These are phyloP conservation scores for Oreochromis grahami DNA, from an alignment of 2,797 vertebrate species.

Conservation along the genomic window DNA sequence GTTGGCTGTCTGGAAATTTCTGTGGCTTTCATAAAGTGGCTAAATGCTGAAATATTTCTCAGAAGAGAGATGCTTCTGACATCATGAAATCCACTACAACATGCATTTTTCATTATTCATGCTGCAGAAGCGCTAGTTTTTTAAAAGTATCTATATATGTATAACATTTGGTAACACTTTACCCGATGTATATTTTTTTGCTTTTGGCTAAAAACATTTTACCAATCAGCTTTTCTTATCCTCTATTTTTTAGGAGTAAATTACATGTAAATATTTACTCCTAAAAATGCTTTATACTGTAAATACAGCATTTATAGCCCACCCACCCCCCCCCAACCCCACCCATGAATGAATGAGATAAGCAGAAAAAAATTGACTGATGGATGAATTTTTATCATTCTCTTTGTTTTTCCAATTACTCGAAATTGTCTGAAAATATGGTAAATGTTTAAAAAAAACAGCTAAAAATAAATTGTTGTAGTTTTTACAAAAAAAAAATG, in stretches of 20 bases:
- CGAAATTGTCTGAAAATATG: not conserved
- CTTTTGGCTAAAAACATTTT: not conserved
- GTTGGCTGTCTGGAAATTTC: constrained; percentile 20
- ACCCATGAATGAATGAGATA: not conserved
- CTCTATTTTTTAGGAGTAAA: no score
- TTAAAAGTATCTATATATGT: not conserved
- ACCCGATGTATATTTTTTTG: not conserved
- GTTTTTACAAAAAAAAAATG: not conserved
- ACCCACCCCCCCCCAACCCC: accelerated
- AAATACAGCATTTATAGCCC: not conserved
- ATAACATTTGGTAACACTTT: not conserved
- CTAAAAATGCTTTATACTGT: accelerated
- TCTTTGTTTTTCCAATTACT: not conserved
- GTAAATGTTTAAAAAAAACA: not conserved
- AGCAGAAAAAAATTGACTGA: not conserved
- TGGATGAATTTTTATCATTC: not conserved
- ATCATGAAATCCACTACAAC: not conserved
- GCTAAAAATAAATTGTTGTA: not conserved
- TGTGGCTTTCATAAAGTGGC: constrained; percentile 28
- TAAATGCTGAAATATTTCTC: not conserved
- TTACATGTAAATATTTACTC: not conserved
- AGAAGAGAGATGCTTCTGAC: not conserved
- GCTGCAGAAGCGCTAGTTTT: not conserved
- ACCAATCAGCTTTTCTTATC: not conserved
- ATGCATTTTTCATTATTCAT: constrained; percentile 6